phyloP scores from a whole-genome alignment of 2,113 vertebrate species.

The Catharus bicknelli region DNA sequence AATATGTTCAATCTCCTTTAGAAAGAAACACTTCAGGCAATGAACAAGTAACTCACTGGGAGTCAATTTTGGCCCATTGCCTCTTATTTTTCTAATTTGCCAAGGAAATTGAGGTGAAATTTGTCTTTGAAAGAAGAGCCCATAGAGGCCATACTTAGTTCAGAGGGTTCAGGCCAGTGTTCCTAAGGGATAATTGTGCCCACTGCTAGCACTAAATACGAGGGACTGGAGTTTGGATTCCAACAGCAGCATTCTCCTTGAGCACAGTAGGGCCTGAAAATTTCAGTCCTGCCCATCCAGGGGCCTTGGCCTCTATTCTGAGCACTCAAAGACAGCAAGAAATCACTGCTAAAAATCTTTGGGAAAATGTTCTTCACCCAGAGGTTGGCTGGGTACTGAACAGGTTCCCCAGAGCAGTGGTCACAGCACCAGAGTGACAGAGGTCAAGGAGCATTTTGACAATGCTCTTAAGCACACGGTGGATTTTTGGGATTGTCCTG shows the following conservation, averaged over 20 bases:
- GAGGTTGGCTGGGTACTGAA: background rate
- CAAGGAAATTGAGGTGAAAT: conserved; percentile 4
- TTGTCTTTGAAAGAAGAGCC: background rate
- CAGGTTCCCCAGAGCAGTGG: background rate
- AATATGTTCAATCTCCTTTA: conserved; percentile 14
- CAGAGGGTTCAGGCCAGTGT: background rate
- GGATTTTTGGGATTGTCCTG: background rate
- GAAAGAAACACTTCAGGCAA: background rate
- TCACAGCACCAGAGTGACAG: background rate
- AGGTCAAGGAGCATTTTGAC: background rate
- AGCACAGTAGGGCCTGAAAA: background rate
- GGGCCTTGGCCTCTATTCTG: background rate
- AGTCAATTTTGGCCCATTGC: background rate
- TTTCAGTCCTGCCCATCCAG: background rate
- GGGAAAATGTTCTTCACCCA: background rate
- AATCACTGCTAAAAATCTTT: background rate
- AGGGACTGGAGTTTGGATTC: background rate
- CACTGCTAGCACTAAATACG: background rate
- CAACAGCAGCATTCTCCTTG: background rate
- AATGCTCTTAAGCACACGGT: background rate
- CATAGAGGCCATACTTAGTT: background rate
- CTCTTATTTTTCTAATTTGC: conserved; percentile 2
- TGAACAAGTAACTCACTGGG: background rate
- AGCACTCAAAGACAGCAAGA: background rate
- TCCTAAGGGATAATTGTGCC: background rate